phyloP scores from a whole-genome alignment of 2,113 vertebrate genomes.

The Struthidea cinerea region DNA sequence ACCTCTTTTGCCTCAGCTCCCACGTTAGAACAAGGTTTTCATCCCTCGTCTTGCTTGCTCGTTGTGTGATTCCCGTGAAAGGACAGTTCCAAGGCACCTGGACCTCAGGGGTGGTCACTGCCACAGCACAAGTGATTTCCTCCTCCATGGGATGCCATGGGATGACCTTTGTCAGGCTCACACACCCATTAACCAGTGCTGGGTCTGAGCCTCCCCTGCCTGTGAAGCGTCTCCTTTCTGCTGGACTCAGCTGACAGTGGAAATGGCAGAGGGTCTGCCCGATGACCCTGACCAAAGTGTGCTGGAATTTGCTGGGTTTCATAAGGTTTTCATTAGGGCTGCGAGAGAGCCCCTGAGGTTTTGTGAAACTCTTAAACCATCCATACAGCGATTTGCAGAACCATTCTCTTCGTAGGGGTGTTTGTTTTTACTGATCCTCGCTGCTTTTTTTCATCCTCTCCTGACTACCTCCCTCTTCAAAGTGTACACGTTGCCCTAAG shows the following conservation, averaged over 20 bases:
- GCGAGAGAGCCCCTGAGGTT: neutral
- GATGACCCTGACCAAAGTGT: neutral
- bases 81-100: neutral
- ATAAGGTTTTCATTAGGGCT: conserved; percentile 34
- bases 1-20: neutral
- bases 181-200: neutral
- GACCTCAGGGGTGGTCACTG: neutral
- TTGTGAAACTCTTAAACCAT: neutral
- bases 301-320: conserved; percentile 37
- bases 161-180: neutral
- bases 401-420: fast-evolving
- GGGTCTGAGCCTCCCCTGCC: neutral
- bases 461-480: neutral
- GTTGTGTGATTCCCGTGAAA: fast-evolving
- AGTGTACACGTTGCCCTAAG: neutral
- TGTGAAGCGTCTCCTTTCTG: neutral
- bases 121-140: neutral
- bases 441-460: neutral
- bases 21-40: fast-evolving
- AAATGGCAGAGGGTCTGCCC: neutral
- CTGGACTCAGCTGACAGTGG: neutral
- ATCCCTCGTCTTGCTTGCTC: neutral
- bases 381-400: fast-evolving
- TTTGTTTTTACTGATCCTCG: neutral
- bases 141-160: neutral